Conservation (phyloP, 2,797 vertebrate genomes). For the Alosa sapidissima region DNA sequence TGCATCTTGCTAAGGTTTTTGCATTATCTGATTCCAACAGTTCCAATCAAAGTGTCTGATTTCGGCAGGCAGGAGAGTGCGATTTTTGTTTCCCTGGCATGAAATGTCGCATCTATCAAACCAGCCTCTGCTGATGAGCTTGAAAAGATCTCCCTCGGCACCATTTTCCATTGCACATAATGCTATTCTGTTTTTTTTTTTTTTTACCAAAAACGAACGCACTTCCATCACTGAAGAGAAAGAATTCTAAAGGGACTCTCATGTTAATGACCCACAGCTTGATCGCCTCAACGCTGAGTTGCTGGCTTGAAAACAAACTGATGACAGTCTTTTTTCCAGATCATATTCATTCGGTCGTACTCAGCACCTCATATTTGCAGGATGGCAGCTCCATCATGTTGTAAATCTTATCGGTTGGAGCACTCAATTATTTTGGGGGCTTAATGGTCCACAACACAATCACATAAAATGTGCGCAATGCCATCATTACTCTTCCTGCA, state of each 20-base stretch:
- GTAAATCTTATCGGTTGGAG: constrained; percentile 23
- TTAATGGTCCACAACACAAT: constrained; percentile 62
- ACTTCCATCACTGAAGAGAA: not conserved
- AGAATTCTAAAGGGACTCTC: constrained; percentile 6
- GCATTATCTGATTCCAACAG: constrained; percentile 11
- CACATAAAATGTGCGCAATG: constrained; percentile 51
- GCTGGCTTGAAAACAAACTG: constrained; percentile 37
- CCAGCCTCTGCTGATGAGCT: constrained; percentile 17
- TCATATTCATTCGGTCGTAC: constrained; percentile 38
- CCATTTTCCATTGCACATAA: constrained; percentile 19
- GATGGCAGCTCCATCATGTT: constrained; percentile 38
- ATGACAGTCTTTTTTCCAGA: constrained; percentile 57
- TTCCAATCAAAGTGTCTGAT: constrained; percentile 21
- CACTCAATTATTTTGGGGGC: constrained; percentile 30
- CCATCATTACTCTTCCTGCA: constrained; percentile 61
- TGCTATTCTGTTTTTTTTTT: not conserved
- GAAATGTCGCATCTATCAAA: constrained; percentile 22
- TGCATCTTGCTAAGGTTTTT: not conserved
- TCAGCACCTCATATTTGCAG: not conserved
- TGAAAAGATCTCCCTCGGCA: constrained; percentile 33
- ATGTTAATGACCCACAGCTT: constrained; percentile 24
- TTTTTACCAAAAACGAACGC: not conserved
- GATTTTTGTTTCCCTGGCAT: not conserved
- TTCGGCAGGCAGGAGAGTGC: not conserved
- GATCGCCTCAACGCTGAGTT: not conserved